Conservation (phyloP, 2,888 invertebrate genomes). For the Ceramica pisi region DNA sequence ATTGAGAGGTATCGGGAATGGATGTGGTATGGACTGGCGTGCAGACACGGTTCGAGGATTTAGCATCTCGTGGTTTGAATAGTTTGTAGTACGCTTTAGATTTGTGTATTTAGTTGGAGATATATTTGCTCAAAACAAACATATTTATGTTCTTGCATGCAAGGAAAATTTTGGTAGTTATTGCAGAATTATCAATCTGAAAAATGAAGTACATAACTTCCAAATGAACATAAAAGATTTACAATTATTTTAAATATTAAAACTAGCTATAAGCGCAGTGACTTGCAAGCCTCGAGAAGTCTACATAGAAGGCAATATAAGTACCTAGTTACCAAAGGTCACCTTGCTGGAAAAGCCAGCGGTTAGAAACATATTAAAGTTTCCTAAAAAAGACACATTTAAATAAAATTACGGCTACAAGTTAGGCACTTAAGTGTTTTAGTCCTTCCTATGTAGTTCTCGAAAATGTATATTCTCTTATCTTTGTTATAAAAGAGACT, state of each 20-base stretch:
- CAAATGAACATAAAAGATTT: no score
- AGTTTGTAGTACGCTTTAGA: constrained; percentile 2
- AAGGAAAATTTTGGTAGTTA: neutral
- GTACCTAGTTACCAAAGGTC: neutral
- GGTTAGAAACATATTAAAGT: constrained; percentile 8
- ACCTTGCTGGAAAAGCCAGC: neutral
- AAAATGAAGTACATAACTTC: no score
- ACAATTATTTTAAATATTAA: no score
- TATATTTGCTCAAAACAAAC: neutral
- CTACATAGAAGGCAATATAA: neutral
- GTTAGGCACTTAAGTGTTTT: constrained; percentile 55
- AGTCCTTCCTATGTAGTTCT: constrained; percentile 50
- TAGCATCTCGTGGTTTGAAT: constrained; percentile 8
- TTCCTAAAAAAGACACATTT: constrained; percentile 40
- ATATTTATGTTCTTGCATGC: no score
- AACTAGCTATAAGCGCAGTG: no score
- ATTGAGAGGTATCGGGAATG: constrained; percentile 67
- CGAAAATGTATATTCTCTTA: constrained; percentile 58
- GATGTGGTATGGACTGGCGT: constrained; percentile 72
- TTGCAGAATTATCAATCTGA: no score
- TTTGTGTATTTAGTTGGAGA: constrained; percentile 16
- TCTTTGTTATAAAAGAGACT: constrained; percentile 56
- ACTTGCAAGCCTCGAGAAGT: neutral
- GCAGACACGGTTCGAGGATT: neutral
- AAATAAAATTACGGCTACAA: constrained; percentile 49